Evolutionary conservation across 2,113 vertebrate species (phyloP).

Genomic region (Takifugu flavidus): DNA sequence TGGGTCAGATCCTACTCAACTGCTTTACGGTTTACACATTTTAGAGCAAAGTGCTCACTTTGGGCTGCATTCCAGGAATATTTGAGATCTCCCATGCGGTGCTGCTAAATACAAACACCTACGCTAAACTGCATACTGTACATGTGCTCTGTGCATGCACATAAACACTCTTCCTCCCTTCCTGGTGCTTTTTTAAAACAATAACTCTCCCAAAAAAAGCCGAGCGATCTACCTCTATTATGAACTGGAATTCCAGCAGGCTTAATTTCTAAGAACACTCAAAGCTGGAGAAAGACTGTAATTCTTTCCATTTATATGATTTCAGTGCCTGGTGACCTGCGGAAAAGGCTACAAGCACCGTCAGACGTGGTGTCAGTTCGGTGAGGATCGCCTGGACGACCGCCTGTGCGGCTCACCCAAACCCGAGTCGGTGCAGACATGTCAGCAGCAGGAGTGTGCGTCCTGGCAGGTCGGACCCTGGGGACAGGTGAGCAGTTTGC

Average conservation of each 20-base stretch:
- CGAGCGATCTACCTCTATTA: background rate
- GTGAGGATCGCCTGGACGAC: constrained; percentile 86
- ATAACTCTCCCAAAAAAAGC: background rate
- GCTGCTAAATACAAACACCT: constrained; percentile 48
- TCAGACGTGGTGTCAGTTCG: constrained; percentile 95
- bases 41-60: constrained; percentile 39
- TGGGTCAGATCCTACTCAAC: constrained; percentile 33
- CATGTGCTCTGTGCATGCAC: constrained; percentile 23
- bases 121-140: constrained; percentile 26
- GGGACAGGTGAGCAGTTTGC: constrained; percentile 85
- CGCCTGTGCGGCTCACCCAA: constrained; percentile 83
- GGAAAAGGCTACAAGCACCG: constrained; percentile 94
- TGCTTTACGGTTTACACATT: constrained; percentile 38
- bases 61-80: constrained; percentile 61
- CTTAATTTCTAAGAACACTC: background rate
- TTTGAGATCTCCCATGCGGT: constrained; percentile 56
- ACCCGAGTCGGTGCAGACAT: constrained; percentile 84
- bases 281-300: background rate
- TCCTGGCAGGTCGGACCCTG: constrained; percentile 96
- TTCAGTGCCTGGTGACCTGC: constrained; percentile 94
- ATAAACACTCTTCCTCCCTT: constrained; percentile 13
- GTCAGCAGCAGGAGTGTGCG: constrained; percentile 94
- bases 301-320: too few species aligned
- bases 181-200: constrained; percentile 7
- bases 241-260: background rate